Evolutionary conservation across 2,113 vertebrate genomes (phyloP), one percentile per base, ranked within the genome.

Genomic region (Ahaetulla prasina): DNA sequence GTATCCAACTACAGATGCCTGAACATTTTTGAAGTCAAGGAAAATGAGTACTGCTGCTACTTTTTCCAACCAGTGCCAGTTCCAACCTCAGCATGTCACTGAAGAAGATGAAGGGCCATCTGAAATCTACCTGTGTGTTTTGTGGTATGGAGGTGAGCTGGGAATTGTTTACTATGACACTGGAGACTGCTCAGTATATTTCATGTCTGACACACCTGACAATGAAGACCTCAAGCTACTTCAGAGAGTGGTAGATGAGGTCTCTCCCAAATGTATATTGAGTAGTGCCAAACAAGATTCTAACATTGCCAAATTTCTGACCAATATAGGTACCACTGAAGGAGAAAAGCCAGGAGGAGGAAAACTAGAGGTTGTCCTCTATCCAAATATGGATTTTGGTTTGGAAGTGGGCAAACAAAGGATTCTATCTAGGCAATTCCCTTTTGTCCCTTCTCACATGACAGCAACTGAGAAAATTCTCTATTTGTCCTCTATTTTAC

Each of bases 271-370:
- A 43, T 98, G 98, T 68, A 93, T 99, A 95, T 96, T 99, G 92
- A 99, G 98, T 25, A 99, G 98, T 95, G 98, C 98, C 87, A 99
- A 99, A 96, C 99, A 99, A 96, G 99, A 99, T 93, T 96, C 96
- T 55, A 97, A 94, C 92, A 97, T 99, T 96, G 96, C 97, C 53
- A 97, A 47, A 54, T 99, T 98, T 96, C 96, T 99, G 84, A 96
- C 96, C 89, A 97, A 94, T 80, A 95, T 99, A 60, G 96, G 94
- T 95, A 87, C 93, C 60, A 39, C 91, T 39, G 63, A 8, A 91
- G 97, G 96, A 39, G 97, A 98, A 80, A 97, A 94, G 91, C 93
- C 93, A 39, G 80, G 0, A 55, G 52, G 57, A 91, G 49, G 84
- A 92, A 97, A 96, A 95, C 98, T 98, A 54, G 99, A 99, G 96